A percentile compares a stretch with the other conserved stretches of the same genome.
Conservation (phyloP, 2,888 invertebrate species). For the Sipha maydis region DNA sequence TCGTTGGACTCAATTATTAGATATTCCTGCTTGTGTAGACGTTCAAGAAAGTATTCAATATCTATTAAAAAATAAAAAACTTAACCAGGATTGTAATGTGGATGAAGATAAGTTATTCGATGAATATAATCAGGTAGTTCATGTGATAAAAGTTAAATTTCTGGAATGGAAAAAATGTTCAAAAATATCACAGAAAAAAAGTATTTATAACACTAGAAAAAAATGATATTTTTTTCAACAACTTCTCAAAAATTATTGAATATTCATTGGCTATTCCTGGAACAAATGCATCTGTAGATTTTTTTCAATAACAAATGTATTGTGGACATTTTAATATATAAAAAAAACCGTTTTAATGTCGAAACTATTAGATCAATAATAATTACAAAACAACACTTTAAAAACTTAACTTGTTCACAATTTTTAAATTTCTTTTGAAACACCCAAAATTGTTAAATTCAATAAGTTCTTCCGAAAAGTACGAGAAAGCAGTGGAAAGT, state of each 20-base stretch:
- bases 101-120: conserved; percentile 12
- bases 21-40: too few relatives aligned
- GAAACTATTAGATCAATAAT: conserved; percentile 11
- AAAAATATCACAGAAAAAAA: too few relatives aligned
- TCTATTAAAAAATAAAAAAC: too few relatives aligned
- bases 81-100: neutral
- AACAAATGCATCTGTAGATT: neutral
- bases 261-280: conserved; percentile 18
- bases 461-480: conserved; percentile 15
- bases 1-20: too few relatives aligned
- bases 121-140: conserved; percentile 15
- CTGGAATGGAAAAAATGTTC: too few relatives aligned
- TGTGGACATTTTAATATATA: neutral
- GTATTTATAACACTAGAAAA: too few relatives aligned
- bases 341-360: conserved; percentile 20
- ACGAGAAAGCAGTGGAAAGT: neutral
- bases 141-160: neutral
- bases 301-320: neutral
- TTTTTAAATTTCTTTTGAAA: conserved; percentile 20
- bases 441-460: conserved; percentile 8
- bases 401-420: conserved; percentile 10
- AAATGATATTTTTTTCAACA: neutral
- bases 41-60: too few relatives aligned
- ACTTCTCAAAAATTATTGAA: conserved; percentile 6
- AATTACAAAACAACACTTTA: conserved; percentile 17